Evolutionary conservation across 1,140 invertebrate species (phyloP).

Genomic region (Anoplophora glabripennis): DNA sequence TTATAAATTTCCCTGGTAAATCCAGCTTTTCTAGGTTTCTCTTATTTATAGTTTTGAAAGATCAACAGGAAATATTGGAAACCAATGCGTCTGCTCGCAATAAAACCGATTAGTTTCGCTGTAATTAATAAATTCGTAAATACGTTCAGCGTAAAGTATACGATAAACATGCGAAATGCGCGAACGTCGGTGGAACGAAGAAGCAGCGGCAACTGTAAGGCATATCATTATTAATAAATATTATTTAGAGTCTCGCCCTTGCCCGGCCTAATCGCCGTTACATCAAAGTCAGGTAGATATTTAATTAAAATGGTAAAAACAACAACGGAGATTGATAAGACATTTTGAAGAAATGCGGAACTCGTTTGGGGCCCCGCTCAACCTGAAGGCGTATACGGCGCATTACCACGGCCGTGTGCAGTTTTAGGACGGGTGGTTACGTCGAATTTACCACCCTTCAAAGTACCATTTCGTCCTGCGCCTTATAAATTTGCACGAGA

Average conservation of each 20-base stretch:
- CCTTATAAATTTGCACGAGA: too few relatives aligned
- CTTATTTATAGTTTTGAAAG: too few relatives aligned
- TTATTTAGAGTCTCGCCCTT: neutral
- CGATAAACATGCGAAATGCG: neutral
- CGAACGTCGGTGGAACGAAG: neutral
- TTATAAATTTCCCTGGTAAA: too few relatives aligned
- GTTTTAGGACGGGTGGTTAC: slow-evolving; percentile 6
- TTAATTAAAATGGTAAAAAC: slow-evolving; percentile 18
- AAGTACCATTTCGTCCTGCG: too few relatives aligned
- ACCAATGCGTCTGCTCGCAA: too few relatives aligned
- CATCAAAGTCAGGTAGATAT: slow-evolving; percentile 8
- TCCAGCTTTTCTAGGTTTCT: too few relatives aligned
- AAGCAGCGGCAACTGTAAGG: neutral
- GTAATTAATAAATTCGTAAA: neutral
- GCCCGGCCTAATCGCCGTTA: slow-evolving; percentile 8
- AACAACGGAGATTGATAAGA: slow-evolving; percentile 17
- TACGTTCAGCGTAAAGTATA: neutral
- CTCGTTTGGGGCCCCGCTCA: slow-evolving; percentile 22
- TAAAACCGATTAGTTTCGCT: too few relatives aligned
- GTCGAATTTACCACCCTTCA: too few relatives aligned
- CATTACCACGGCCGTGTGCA: slow-evolving; percentile 5
- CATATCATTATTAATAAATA: neutral
- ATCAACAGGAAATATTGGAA: too few relatives aligned
- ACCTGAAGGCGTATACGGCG: slow-evolving; percentile 12
- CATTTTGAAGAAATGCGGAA: slow-evolving; percentile 27